Base-by-base conservation (phyloP, 2,797 vertebrate genomes). In the Vespertilio murinus region DNA sequence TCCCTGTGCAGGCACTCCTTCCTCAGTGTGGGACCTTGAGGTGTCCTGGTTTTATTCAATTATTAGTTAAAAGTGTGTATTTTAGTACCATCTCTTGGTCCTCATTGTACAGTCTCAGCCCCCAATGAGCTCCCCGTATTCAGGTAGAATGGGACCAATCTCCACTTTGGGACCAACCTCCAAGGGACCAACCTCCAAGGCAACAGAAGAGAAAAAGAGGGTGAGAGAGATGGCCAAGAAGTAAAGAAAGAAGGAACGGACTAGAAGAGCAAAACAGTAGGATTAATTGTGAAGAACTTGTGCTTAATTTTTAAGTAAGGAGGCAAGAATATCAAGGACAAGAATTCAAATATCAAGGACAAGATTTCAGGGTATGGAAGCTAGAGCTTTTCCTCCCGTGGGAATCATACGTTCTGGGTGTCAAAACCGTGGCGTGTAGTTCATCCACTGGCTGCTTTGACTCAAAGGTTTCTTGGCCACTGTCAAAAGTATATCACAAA, bases 131-230 rank as follows among this genome's bases (percentile, higher is more conserved):
- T 71, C 49, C 30, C 16, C 22, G 4, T 45, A 30, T 78, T 95
- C 74, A 61, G 30, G 59, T 23, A 12, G 28, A n/a, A n/a, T n/a
- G n/a, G n/a, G n/a, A n/a, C n/a, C n/a, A n/a, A n/a, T n/a, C n/a
- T n/a, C n/a, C n/a, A n/a, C n/a, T n/a, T n/a, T n/a, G n/a, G n/a
- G n/a, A n/a, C n/a, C 35, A 70, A 77, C 75, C 94, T 77, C 82
- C 74, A 88, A 67, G 56, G 45, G n/a, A n/a, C n/a, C 35, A 70
- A 77, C 75, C 94, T 77, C 82, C 74, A 88, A 67, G 56, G 45
- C 71, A 49, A 74, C 8, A 3, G 30, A 81, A 65, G 40, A 74
- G 90, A 49, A 25, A 54, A 18, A 33, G 1, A 67, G 42, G 20
- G 23, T 38, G 65, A 70, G 35, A 83, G 86, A 83, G n/a, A 73